Conservation (phyloP, 2,797 vertebrate species). For the Alosa sapidissima region DNA sequence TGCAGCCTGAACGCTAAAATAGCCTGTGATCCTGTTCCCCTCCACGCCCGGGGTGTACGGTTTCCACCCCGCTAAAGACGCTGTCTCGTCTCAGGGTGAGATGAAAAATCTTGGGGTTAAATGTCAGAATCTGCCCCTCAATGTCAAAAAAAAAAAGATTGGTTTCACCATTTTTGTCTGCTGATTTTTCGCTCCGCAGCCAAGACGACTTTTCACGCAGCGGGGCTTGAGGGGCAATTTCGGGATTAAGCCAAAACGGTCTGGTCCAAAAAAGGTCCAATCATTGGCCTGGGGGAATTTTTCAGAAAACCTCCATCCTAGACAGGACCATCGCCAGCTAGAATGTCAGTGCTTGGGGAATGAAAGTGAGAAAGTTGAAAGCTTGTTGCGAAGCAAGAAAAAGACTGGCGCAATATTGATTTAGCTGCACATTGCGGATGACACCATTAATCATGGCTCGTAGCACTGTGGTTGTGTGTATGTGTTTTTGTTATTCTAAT, state of each 20-base stretch:
- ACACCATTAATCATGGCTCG: conserved; percentile 50
- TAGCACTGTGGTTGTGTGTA: conserved; percentile 40
- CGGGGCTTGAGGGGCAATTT: conserved; percentile 44
- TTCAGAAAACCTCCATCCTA: conserved; percentile 28
- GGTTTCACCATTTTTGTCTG: conserved; percentile 18
- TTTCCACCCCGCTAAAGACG: conserved; percentile 26
- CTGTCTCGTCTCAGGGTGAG: conserved; percentile 31
- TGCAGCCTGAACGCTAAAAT: conserved; percentile 25
- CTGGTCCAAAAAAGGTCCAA: conserved; percentile 55
- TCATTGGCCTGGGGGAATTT: conserved; percentile 23
- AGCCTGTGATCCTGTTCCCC: conserved; percentile 27
- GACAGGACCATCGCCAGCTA: conserved; percentile 24
- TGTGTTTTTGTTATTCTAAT: conserved; percentile 55
- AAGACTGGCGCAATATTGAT: conserved; percentile 41
- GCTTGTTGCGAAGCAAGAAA: conserved; percentile 9
- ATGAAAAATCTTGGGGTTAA: conserved; percentile 41
- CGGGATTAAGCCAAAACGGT: conserved; percentile 51
- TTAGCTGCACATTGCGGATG: conserved; percentile 46
- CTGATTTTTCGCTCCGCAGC: conserved; percentile 34
- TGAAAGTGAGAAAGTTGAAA: conserved; percentile 14
- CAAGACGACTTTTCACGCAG: conserved; percentile 30
- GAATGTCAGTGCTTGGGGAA: conserved; percentile 19
- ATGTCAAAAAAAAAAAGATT: conserved; percentile 42
- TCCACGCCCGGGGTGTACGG: conserved; percentile 23
- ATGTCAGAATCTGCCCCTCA: conserved; percentile 37